Conservation (phyloP, 2,113 vertebrate genomes). For the Terrapene triunguis region DNA sequence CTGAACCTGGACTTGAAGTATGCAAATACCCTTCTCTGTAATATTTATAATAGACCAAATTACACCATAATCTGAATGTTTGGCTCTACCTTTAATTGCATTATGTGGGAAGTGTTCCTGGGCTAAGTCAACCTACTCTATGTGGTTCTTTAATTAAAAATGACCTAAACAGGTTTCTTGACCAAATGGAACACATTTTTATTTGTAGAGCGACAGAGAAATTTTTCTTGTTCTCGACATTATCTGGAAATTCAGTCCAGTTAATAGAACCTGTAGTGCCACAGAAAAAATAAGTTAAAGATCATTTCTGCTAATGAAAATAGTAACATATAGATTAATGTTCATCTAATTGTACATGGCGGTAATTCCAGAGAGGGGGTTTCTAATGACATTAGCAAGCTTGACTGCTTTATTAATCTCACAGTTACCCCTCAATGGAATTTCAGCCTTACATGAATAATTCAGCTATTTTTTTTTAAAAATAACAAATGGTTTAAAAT, state of each 20-base stretch:
- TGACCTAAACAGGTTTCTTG: neutral
- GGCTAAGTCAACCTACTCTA: neutral
- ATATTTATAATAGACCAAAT: neutral
- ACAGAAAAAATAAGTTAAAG: neutral
- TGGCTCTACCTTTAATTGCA: neutral
- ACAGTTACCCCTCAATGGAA: constrained; percentile 23
- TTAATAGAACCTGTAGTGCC: neutral
- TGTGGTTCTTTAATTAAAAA: neutral
- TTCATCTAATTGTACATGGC: constrained; percentile 40
- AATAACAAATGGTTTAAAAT: neutral
- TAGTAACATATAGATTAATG: neutral
- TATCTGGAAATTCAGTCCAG: neutral
- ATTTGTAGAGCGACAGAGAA: neutral
- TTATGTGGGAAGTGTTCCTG: neutral
- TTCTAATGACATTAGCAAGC: neutral
- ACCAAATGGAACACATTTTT: neutral
- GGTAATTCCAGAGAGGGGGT: neutral
- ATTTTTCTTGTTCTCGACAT: neutral
- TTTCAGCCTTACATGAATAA: constrained; percentile 32
- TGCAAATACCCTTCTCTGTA: neutral
- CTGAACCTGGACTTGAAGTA: neutral
- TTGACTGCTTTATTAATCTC: constrained; percentile 35
- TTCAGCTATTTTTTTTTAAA: neutral
- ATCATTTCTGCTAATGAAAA: constrained; percentile 6
- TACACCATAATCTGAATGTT: neutral